Conservation (phyloP, 1,140 invertebrate species). For the Druon quercuslanigerum region DNA sequence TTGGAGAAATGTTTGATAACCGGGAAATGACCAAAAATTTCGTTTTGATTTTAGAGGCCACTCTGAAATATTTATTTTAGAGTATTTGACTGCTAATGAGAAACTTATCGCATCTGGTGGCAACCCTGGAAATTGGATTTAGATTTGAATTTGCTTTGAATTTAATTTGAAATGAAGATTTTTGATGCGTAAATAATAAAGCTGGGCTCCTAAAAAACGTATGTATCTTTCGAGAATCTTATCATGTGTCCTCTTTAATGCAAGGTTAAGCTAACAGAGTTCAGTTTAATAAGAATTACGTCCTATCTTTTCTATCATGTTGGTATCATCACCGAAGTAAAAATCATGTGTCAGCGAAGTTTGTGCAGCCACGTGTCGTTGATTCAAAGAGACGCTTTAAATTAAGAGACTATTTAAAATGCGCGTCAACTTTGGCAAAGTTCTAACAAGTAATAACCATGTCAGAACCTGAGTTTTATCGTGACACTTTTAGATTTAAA, state of each 20-base stretch:
- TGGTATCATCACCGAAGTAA: slow-evolving; percentile 5
- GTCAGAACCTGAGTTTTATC: slow-evolving; percentile 16
- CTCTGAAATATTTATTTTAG: no score
- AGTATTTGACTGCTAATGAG: no score
- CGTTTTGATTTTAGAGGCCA: no score
- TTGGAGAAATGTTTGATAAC: no score
- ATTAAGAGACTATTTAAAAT: slow-evolving; percentile 29
- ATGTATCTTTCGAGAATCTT: background rate
- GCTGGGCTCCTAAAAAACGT: background rate
- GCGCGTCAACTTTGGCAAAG: slow-evolving; percentile 29
- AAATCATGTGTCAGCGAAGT: slow-evolving; percentile 14
- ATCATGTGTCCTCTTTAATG: slow-evolving; percentile 23
- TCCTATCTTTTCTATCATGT: background rate
- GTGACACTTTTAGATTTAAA: background rate
- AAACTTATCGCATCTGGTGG: no score
- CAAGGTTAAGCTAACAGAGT: slow-evolving; percentile 20
- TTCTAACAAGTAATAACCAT: slow-evolving; percentile 21
- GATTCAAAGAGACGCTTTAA: slow-evolving; percentile 21
- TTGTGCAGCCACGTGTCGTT: slow-evolving; percentile 17
- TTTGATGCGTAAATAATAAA: background rate
- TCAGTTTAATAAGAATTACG: background rate
- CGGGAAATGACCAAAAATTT: no score
- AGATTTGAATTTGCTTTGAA: no score
- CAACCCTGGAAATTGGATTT: no score
- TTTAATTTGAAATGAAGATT: no score